Percentiles rank a stretch among this genome's conserved stretches.
Conservation (phyloP, 64 coral and sea anemone genomes). For the Dendrophyllia cribrosa region DNA sequence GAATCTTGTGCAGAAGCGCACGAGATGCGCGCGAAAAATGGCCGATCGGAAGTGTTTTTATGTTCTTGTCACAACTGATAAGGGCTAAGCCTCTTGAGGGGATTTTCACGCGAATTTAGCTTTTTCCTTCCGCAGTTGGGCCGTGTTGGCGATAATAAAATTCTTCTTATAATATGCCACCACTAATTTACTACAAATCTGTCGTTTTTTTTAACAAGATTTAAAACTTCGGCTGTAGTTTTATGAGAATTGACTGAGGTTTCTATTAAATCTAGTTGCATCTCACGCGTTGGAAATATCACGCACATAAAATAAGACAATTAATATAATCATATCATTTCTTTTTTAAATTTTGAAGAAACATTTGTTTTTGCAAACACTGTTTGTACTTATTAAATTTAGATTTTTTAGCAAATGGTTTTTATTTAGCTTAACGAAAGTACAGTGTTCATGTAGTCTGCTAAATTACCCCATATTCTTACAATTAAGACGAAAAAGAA, state of each 20-base stretch:
- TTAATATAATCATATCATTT: background rate
- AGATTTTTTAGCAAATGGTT: too few species aligned
- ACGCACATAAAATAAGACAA: background rate
- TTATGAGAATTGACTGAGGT: background rate
- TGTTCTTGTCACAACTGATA: slow-evolving; percentile 3
- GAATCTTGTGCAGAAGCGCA: background rate
- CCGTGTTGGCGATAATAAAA: background rate
- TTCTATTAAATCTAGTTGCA: too few species aligned
- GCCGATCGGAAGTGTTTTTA: background rate
- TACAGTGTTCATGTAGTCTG: too few species aligned
- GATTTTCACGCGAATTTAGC: background rate
- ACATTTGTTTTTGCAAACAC: too few species aligned
- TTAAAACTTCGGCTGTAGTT: background rate
- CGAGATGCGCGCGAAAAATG: background rate
- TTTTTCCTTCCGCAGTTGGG: background rate
- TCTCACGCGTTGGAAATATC: background rate
- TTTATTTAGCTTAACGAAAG: too few species aligned
- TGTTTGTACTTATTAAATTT: too few species aligned
- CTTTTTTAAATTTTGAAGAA: too few species aligned
- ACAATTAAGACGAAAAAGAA: too few species aligned
- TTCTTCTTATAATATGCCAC: background rate
- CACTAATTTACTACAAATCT: background rate
- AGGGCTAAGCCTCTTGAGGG: background rate
- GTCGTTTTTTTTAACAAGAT: background rate
- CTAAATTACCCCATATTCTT: too few species aligned